Base-by-base conservation (phyloP, 2,888 invertebrate species). In the Lasioglossum vierecki region DNA sequence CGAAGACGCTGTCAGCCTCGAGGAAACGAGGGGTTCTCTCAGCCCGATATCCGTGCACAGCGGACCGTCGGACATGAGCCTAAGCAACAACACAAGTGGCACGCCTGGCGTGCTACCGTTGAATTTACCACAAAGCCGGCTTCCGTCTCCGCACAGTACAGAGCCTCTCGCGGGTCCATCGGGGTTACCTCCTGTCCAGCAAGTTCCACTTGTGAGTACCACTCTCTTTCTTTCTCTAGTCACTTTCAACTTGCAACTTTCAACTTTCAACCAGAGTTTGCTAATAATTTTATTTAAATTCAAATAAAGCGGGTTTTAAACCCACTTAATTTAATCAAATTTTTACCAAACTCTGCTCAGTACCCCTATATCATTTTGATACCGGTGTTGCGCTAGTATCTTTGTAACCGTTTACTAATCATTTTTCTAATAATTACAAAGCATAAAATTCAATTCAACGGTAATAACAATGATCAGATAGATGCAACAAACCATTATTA, bases 111-210 rank as follows among this genome's bases (percentile, higher is more conserved):
- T 93, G 85, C 89, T 93, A 87, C 92, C 93, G 81, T 90, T 93
- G 85, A 93, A 93, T 88, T 90, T 94, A 84, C 92, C 93, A 70
- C 94, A 94, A 88, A 94, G 93, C 89, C 93, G 95, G 82, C 95
- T 97, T 93, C 95, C 97, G 83, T 97, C 97, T 92, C 97, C 97
- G 74, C 96, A 97, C 92, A 95, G 95, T 92, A 96, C 96, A 93
- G 97, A 97, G 94, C 97, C 97, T 57, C 96, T 97, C 76, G 97
- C 98, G 87, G 98, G 98, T 87, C 97, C 98, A n/a, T 98, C 98
- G 73, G 98, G 97, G 88, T 96, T 98, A 93, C 97, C 98, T 83
- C 98, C 98, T 83, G 98, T 98, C 92, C 98, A 98, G 95, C 97
- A 98, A 96, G 98, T 97, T 95, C 98, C 98, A 95, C 96, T 98